These are phyloP conservation scores for Choreutis nemorana DNA, from an alignment of 2,888 invertebrate genomes.

Conservation along the genomic window DNA sequence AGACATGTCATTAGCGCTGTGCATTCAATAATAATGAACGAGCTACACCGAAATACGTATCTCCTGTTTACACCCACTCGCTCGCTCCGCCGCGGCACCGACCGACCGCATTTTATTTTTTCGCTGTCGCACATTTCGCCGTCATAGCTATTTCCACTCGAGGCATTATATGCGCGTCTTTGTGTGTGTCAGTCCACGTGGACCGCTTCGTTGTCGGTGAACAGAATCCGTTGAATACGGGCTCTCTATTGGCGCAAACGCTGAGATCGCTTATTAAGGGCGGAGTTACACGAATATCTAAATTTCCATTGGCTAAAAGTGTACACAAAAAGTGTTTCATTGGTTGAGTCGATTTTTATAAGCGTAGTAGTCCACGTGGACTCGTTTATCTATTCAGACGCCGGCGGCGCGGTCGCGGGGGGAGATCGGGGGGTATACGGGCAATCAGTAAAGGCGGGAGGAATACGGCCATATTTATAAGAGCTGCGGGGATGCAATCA, in stretches of 20 bases:
- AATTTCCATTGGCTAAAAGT: constrained; percentile 28
- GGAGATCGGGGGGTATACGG: constrained; percentile 66
- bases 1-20: constrained; percentile 53
- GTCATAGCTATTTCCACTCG: constrained; percentile 68
- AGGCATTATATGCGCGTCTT: constrained; percentile 56
- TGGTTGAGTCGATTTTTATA: constrained; percentile 62
- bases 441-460: constrained; percentile 69
- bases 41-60: constrained; percentile 63
- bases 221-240: constrained; percentile 38
- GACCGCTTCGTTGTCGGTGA: constrained; percentile 56
- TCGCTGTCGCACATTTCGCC: constrained; percentile 68
- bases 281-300: constrained; percentile 58
- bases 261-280: constrained; percentile 66
- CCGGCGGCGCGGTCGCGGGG: constrained; percentile 66
- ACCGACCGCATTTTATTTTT: constrained; percentile 68
- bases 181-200: constrained; percentile 63
- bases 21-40: constrained; percentile 66
- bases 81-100: constrained; percentile 44
- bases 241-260: constrained; percentile 32
- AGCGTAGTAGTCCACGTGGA: constrained; percentile 64
- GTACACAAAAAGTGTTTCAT: constrained; percentile 25
- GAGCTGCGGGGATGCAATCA: constrained; percentile 69
- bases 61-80: constrained; percentile 64
- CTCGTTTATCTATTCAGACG: constrained; percentile 69
- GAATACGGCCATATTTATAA: constrained; percentile 69